phyloP scores from a whole-genome alignment of 64 coral and sea anemone genomes.

The Montipora cactus region DNA sequence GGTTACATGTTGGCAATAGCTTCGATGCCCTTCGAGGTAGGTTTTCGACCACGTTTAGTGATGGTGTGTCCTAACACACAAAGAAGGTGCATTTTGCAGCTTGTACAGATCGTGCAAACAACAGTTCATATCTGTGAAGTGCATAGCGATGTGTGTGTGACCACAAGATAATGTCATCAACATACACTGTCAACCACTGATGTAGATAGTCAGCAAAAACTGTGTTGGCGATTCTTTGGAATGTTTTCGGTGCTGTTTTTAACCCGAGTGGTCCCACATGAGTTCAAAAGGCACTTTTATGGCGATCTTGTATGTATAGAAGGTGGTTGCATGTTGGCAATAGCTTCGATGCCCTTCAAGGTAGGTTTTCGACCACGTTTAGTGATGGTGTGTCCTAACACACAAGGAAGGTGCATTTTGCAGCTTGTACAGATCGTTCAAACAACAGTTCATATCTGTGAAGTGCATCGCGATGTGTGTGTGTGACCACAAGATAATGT shows the following conservation, averaged over 20 bases:
- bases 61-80: slow-evolving; percentile 22
- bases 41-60: background rate
- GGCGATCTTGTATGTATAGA: background rate
- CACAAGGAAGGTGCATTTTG: slow-evolving; percentile 41
- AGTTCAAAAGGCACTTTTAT: slow-evolving; percentile 36
- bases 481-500: too few relatives aligned
- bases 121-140: too few relatives aligned
- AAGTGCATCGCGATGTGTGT: too few relatives aligned
- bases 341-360: slow-evolving; percentile 34
- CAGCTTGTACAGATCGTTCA: background rate
- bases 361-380: background rate
- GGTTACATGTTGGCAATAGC: background rate
- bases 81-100: slow-evolving; percentile 45
- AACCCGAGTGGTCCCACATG: slow-evolving; percentile 25
- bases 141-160: too few relatives aligned
- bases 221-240: too few relatives aligned
- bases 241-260: background rate
- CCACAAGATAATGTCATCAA: too few relatives aligned
- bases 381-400: slow-evolving; percentile 21
- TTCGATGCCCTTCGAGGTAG: slow-evolving; percentile 28
- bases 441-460: too few relatives aligned
- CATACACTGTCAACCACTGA: too few relatives aligned
- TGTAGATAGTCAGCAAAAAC: too few relatives aligned
- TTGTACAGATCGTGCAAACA: background rate
- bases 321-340: background rate